Evolutionary conservation across 2,888 invertebrate species (phyloP).

Genomic region (Lordiphosa fenestrarum): DNA sequence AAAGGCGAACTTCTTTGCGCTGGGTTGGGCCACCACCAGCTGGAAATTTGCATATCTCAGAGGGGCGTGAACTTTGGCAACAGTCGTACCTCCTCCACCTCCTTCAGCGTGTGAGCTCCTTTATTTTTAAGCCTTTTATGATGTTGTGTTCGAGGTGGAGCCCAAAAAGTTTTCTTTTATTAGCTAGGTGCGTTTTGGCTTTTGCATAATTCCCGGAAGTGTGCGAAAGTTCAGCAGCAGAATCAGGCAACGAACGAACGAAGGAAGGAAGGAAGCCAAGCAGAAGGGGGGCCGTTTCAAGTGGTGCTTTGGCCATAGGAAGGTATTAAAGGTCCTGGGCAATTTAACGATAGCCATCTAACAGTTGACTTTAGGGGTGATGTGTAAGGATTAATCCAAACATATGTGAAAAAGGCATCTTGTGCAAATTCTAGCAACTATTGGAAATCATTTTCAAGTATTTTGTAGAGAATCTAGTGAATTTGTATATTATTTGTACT

Average conservation of each 20-base stretch:
- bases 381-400: no score
- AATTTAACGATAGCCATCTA: no score
- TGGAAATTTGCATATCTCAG: constrained; percentile 52
- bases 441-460: no score
- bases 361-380: no score
- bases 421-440: no score
- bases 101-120: constrained; percentile 34
- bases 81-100: neutral
- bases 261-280: neutral
- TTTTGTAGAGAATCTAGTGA: no score
- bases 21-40: constrained; percentile 7
- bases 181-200: constrained; percentile 25
- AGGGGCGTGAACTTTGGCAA: constrained; percentile 41
- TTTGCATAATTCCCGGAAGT: constrained; percentile 13
- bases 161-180: constrained; percentile 25
- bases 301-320: neutral
- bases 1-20: constrained; percentile 6
- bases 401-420: no score
- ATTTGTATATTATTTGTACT: no score
- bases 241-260: no score
- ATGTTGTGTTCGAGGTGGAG: constrained; percentile 9
- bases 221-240: neutral
- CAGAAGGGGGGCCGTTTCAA: neutral
- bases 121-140: constrained; percentile 43
- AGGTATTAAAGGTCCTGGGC: no score